Percentiles rank a stretch among this genome's conserved stretches.
Conservation (phyloP, 2,113 vertebrate genomes). For the Corynorhinus townsendii region DNA sequence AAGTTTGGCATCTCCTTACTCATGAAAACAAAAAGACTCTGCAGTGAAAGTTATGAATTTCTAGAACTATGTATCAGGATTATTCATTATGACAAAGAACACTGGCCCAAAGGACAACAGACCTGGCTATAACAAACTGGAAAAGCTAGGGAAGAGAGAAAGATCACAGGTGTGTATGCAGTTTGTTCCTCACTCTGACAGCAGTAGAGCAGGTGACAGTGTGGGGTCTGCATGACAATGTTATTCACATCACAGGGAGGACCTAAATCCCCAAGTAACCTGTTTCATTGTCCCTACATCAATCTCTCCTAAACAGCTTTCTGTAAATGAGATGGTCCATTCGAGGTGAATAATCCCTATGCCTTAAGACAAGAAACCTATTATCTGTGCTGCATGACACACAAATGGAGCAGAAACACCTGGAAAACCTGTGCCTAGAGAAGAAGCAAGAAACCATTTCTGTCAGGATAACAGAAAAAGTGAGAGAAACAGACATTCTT, state of each 20-base stretch:
- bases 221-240: rapidly evolving
- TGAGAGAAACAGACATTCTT: slow-evolving; percentile 42
- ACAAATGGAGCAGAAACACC: not conserved
- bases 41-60: not conserved
- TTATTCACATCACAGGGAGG: not conserved
- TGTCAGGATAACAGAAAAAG: slow-evolving; percentile 38
- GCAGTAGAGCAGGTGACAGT: not conserved
- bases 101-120: not conserved
- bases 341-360: slow-evolving; percentile 16
- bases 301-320: not conserved
- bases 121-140: not conserved
- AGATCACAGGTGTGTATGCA: not conserved
- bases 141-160: not conserved
- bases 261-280: not conserved
- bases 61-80: not conserved
- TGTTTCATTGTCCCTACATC: not conserved
- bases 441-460: slow-evolving; percentile 40
- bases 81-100: not conserved
- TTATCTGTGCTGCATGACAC: slow-evolving; percentile 6
- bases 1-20: not conserved
- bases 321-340: not conserved
- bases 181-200: not conserved
- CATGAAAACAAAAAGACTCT: not conserved
- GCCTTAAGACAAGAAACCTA: slow-evolving; percentile 11
- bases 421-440: not conserved